Percentiles rank a stretch among this genome's conserved stretches.
phyloP scores from a whole-genome alignment of 2,888 invertebrate species.

The Anorthoa munda region DNA sequence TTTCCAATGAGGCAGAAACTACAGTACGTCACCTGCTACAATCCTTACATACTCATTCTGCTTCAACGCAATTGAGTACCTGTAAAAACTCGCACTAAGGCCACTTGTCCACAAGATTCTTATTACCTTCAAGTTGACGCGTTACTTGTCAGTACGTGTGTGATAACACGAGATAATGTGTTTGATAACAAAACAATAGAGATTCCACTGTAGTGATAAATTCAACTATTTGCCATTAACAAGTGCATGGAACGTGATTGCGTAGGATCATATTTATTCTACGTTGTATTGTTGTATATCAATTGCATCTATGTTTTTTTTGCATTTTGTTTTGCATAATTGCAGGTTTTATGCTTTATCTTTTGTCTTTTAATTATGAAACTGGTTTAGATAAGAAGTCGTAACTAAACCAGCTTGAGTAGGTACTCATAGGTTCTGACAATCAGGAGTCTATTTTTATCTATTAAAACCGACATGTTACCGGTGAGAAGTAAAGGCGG shows the following conservation, averaged over 20 bases:
- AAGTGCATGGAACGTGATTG: conserved; percentile 51
- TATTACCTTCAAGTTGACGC: conserved; percentile 60
- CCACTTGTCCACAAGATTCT: conserved; percentile 29
- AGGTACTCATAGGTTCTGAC: no score
- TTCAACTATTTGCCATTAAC: conserved; percentile 60
- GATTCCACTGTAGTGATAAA: conserved; percentile 61
- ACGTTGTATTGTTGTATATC: conserved; percentile 24
- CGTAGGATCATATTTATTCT: conserved; percentile 16
- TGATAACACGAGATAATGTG: conserved; percentile 68
- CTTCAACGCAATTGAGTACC: no score
- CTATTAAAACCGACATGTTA: no score
- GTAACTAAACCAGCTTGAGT: not conserved
- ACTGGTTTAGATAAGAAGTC: not conserved
- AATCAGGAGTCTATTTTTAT: no score
- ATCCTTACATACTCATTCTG: no score
- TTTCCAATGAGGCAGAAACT: no score
- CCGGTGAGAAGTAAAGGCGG: no score
- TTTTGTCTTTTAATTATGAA: not conserved
- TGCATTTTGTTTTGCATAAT: conserved; percentile 34
- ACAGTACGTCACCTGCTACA: no score
- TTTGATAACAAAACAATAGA: conserved; percentile 71
- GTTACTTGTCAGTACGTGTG: conserved; percentile 61
- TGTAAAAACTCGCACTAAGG: no score
- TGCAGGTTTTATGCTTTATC: conserved; percentile 3
- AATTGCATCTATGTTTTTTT: conserved; percentile 34